Evolutionary conservation across 2,797 vertebrate genomes (phyloP).

Genomic region (Scyliorhinus canicula): DNA sequence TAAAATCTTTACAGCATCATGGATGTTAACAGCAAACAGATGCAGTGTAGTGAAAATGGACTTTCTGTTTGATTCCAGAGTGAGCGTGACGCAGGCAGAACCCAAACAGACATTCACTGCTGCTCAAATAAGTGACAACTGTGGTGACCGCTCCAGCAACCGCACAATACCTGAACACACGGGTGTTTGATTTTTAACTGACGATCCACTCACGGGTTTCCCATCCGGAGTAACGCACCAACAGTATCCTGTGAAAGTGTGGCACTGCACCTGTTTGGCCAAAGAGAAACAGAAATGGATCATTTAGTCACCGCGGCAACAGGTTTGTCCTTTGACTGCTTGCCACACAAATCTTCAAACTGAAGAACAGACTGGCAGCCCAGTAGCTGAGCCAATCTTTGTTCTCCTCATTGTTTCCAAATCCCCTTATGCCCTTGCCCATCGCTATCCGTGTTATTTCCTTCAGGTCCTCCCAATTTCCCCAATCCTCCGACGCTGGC

Average conservation of each 20-base stretch:
- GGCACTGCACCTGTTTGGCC: constrained; percentile 84
- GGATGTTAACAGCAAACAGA: not conserved
- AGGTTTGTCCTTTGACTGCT: not conserved
- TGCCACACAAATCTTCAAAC: not conserved
- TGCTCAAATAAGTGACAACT: not conserved
- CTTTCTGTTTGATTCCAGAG: not conserved
- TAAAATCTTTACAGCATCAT: not conserved
- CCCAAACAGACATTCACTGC: not conserved
- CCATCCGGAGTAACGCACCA: constrained; percentile 95
- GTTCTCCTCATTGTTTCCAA: not conserved
- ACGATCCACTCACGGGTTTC: constrained; percentile 94
- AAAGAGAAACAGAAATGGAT: not conserved
- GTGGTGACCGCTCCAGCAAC: constrained; percentile 27
- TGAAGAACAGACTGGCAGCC: not conserved
- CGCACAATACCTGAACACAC: constrained; percentile 93
- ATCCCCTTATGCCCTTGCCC: not conserved
- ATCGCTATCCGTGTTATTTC: not conserved
- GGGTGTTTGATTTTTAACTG: constrained; percentile 95
- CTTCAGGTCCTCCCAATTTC: too few relatives aligned
- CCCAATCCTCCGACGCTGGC: not conserved
- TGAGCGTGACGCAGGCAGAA: not conserved
- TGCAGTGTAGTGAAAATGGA: not conserved
- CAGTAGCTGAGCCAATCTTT: not conserved
- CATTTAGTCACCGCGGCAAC: not conserved
- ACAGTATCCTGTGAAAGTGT: constrained; percentile 95